A percentile compares a stretch with the other conserved stretches of the same genome.
Conservation (phyloP, 1,140 invertebrate species). For the Oryzaephilus surinamensis region DNA sequence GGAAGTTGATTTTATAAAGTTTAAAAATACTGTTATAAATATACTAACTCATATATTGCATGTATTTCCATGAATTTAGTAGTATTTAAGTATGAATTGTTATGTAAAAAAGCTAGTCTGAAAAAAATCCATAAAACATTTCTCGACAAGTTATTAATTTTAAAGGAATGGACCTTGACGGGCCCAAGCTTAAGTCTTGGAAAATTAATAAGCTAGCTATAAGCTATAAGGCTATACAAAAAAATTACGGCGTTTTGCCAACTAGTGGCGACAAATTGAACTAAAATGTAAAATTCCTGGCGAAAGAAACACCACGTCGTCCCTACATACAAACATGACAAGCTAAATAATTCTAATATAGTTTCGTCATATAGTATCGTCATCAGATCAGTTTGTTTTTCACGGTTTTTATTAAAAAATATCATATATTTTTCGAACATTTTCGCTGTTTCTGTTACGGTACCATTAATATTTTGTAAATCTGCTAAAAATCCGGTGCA, state of each 20-base stretch:
- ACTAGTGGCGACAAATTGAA: constrained; percentile 21
- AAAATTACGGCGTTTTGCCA: constrained; percentile 13
- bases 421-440: constrained; percentile 23
- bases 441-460: constrained; percentile 21
- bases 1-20: no score
- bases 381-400: no score
- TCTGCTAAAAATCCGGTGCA: constrained; percentile 5
- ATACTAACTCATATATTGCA: no score
- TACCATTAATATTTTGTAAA: constrained; percentile 1
- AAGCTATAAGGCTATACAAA: no score
- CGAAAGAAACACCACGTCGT: constrained; percentile 33
- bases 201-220: constrained; percentile 28
- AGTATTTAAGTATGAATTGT: no score
- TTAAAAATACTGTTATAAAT: no score
- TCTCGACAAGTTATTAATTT: no score
- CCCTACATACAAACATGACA: constrained; percentile 22
- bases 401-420: constrained; percentile 4
- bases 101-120: no score
- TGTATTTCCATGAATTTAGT: no score
- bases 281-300: constrained; percentile 27
- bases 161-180: constrained; percentile 20
- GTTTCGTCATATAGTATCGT: constrained; percentile 21
- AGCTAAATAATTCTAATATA: constrained; percentile 26
- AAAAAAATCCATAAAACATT: no score
- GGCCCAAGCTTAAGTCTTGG: no score